Base-by-base conservation (phyloP, 2,888 invertebrate genomes). In the Omphaloscelis lunosa region DNA sequence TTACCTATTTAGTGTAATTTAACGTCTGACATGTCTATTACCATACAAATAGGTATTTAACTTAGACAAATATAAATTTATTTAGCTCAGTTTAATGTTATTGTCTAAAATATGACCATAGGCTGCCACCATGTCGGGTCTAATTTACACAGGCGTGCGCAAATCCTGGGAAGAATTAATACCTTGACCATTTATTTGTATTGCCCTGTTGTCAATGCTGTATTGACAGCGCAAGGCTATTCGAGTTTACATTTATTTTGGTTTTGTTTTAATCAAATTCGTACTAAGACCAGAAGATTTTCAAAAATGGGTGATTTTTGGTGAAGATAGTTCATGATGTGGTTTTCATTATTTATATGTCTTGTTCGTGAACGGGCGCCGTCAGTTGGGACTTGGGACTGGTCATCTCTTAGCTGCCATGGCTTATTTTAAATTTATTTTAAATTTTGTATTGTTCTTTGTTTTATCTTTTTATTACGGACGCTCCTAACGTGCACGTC, bases 11-110 rank as follows among this genome's bases (percentile, higher is more conserved):
- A 70, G 66, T 51, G 39, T 75, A 71, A 72, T 86, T 84, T 86
- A 86, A 71, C 56, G 69, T 70, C 79, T 34, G 83, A 73, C 72
- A 75, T 67, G 62, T 71, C 53, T 79, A 83, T 84, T 86, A 83
- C 58, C 88, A 80, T 84, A 86, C 80, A 80, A 88, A 86, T 88
- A 79, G 86, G 70, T 79, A 77, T 80, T 86, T 83, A 75, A 78
- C 72, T 79, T 78, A 27, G 84, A 86, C 86, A 80, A 78, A 80
- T 84, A 84, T 84, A 80, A 75, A 86, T 87, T 88, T 88, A 88
- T 83, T 81, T 78, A 61, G 75, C 67, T 75, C 34, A 71, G 77
- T 76, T 79, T 86, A 83, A 71, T 83, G 84, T 83, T 84, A 86
- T 84, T 83, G 83, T 84, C 83, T 84, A 45, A 82, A 84, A 84